These are phyloP conservation scores for Stenopsyche tienmushanensis DNA, from an alignment of 1,140 invertebrate genomes.

Conservation along the genomic window DNA sequence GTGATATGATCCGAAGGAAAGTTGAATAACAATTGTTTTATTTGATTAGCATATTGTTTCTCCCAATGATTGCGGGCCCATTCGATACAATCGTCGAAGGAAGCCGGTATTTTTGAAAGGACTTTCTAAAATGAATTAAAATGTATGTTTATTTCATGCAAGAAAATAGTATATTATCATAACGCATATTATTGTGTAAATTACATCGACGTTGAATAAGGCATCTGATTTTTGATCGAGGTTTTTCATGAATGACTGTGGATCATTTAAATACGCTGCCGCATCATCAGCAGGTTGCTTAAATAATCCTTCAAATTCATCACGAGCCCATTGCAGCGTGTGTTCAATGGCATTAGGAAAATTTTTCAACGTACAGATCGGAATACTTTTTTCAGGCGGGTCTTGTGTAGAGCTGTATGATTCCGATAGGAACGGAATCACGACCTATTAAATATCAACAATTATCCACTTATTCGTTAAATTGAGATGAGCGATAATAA, in stretches of 20 bases:
- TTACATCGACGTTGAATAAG: slow-evolving; percentile 81
- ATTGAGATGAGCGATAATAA: neutral
- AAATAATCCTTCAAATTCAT: slow-evolving; percentile 95
- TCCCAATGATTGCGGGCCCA: slow-evolving; percentile 94
- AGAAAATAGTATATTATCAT: too few relatives aligned
- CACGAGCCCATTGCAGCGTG: slow-evolving; percentile 96
- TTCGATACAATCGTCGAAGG: slow-evolving; percentile 84
- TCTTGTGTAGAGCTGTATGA: slow-evolving; percentile 98
- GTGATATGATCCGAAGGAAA: slow-evolving; percentile 95
- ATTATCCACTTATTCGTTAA: neutral
- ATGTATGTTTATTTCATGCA: too few relatives aligned
- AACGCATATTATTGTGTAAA: too few relatives aligned
- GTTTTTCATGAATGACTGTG: slow-evolving; percentile 82
- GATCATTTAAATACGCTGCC: slow-evolving; percentile 81
- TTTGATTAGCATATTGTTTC: slow-evolving; percentile 93
- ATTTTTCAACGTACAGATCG: slow-evolving; percentile 98
- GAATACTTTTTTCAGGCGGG: slow-evolving; percentile 97
- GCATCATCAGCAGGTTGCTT: slow-evolving; percentile 88
- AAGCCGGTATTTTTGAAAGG: slow-evolving; percentile 81
- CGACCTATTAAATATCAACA: slow-evolving; percentile 57
- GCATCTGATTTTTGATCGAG: slow-evolving; percentile 84
- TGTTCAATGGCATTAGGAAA: slow-evolving; percentile 99
- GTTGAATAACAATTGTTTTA: slow-evolving; percentile 94
- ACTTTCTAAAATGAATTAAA: slow-evolving; percentile 57
- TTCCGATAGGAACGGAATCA: slow-evolving; percentile 92